These are phyloP conservation scores for Leptinotarsa haldemani DNA, from an alignment of 2,888 invertebrate genomes.

Conservation along the genomic window DNA sequence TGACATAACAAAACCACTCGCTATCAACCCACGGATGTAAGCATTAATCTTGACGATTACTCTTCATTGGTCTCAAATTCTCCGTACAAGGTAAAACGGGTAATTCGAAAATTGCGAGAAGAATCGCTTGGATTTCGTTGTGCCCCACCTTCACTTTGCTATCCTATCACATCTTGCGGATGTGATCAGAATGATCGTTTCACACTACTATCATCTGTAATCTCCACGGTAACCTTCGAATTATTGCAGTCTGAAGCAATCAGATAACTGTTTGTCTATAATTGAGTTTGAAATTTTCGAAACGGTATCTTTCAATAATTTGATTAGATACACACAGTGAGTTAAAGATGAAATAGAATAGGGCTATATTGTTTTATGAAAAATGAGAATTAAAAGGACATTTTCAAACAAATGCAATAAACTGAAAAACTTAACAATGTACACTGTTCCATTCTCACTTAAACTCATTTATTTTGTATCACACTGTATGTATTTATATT, in stretches of 20 bases:
- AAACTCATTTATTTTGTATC: too few species aligned
- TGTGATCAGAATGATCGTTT: not conserved
- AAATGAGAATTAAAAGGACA: too few species aligned
- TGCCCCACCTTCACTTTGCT: not conserved
- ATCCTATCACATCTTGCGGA: not conserved
- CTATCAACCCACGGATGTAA: not conserved
- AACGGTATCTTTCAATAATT: too few species aligned
- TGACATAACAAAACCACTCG: not conserved
- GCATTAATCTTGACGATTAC: not conserved
- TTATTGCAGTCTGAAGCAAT: not conserved
- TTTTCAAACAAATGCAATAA: too few species aligned
- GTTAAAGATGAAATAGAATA: too few species aligned
- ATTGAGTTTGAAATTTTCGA: not conserved
- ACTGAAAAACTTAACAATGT: too few species aligned
- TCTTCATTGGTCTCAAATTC: not conserved
- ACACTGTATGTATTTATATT: too few species aligned
- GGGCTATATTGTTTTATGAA: too few species aligned
- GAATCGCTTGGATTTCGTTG: not conserved
- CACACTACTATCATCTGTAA: not conserved
- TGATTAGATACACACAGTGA: too few species aligned
- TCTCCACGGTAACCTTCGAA: not conserved
- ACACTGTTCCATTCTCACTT: too few species aligned
- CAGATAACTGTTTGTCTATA: not conserved
- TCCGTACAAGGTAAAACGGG: constrained; percentile 1
- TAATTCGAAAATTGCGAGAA: not conserved